Evolutionary conservation across 2,888 invertebrate species (phyloP), one percentile per base, ranked within the genome.

Genomic region (Tribolium freemani): DNA sequence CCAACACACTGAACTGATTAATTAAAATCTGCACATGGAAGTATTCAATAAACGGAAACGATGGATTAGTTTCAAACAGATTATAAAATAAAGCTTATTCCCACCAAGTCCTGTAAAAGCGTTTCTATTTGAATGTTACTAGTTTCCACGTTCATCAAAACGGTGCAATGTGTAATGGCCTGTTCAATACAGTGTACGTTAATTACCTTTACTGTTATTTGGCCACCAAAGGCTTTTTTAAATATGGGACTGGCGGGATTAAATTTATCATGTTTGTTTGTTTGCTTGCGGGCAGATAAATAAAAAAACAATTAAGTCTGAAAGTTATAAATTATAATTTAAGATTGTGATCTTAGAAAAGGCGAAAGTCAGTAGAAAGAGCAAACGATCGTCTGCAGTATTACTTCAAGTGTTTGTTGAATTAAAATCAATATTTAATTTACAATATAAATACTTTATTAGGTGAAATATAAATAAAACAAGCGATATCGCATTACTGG

Each of bases 401-500:
- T 68, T 48, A 57, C 56, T 58, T 16, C 30, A 58, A 57, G 58
- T 61, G 60, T 44, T 53, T 44, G 53, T 46, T 51, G 58, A 53
- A 61, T 13, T 48, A 58, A 69, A 69, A 69, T 69, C 69, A 60
- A 69, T 69, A 69, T 60, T 69, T 69, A 69, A 69, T 54, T 69
- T 53, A 69, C 46, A 60, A 69, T 54, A 69, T 53, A 69, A 70
- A 70, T 63, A 50, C 56, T 56, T 56, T 31, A 63, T 56, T 30
- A 48, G 38, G 45, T n/a, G 38, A 54, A 48, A 53, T 11, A 63
- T 53, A 70, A 63, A 63, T 56, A 63, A 70, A 63, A 20, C 57
- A 48, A 31, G 51, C 53, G 46, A 26, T 53, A 60, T 58, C 26
- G 13, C 31, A 63, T 51, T 70, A 61, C 63, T 63, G 20, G 11